These are phyloP conservation scores for Calidris pugnax DNA, from an alignment of 2,113 vertebrate species.

Conservation along the genomic window DNA sequence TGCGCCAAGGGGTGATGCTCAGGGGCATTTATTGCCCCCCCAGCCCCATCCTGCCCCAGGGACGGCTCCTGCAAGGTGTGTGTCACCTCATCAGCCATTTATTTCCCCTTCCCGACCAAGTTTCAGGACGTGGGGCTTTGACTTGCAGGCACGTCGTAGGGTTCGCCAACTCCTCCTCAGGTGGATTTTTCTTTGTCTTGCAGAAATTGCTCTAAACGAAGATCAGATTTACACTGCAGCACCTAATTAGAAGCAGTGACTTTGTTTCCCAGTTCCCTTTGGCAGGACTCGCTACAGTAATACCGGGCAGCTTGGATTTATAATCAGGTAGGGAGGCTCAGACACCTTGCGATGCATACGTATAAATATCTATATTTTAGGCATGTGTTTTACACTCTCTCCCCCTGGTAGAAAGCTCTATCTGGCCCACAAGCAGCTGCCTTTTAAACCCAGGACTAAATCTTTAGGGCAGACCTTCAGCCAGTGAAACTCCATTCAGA, in stretches of 20 bases:
- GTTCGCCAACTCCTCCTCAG: not conserved
- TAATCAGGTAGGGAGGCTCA: not conserved
- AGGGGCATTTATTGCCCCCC: not conserved
- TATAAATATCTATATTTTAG: not conserved
- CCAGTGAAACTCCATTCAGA: not conserved
- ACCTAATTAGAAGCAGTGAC: not conserved
- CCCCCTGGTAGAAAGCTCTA: not conserved
- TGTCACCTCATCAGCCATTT: not conserved
- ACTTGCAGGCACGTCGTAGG: not conserved
- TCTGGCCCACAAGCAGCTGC: not conserved
- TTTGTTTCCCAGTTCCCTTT: not conserved
- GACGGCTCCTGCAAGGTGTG: not conserved
- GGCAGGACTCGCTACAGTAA: not conserved
- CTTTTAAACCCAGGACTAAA: not conserved
- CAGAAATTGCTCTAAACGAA: not conserved
- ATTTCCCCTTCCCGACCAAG: not conserved
- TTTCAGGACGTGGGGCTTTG: not conserved
- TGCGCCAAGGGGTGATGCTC: fast-evolving
- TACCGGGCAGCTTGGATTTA: not conserved
- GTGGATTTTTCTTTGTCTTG: constrained; percentile 40
- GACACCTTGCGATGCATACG: not conserved
- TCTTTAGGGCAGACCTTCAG: not conserved
- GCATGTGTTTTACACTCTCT: not conserved
- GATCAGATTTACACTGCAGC: not conserved
- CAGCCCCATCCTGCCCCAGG: not conserved